These are phyloP conservation scores for Glyphotaelius pellucidus DNA, from an alignment of 2,888 invertebrate species.

Conservation along the genomic window DNA sequence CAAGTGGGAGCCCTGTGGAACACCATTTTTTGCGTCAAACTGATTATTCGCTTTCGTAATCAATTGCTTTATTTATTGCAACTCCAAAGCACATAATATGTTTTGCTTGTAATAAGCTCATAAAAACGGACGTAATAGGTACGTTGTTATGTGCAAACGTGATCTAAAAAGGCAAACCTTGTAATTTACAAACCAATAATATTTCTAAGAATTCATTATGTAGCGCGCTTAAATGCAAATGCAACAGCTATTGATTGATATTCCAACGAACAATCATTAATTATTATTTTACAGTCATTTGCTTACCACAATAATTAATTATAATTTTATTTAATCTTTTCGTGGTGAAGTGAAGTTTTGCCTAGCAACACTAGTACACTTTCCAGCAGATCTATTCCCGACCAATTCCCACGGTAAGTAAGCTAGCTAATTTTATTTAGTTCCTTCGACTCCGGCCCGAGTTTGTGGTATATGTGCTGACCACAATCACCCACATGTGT, in stretches of 20 bases:
- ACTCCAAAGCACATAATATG: not conserved
- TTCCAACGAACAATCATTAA: no score
- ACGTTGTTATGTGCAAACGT: not conserved
- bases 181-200: not conserved
- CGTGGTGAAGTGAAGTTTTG: not conserved
- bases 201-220: not conserved
- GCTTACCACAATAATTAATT: not conserved
- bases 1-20: not conserved
- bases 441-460: not conserved
- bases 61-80: not conserved
- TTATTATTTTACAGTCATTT: no score
- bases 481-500: constrained; percentile 51
- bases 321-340: not conserved
- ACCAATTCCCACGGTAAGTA: constrained; percentile 9
- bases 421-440: not conserved
- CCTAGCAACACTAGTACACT: no score
- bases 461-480: not conserved
- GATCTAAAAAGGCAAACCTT: not conserved
- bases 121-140: no score
- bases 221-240: not conserved
- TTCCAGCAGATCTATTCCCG: not conserved
- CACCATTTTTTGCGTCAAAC: not conserved
- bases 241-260: no score
- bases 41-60: not conserved
- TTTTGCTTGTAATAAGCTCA: not conserved